Conservation (phyloP, 2,888 invertebrate genomes). For the Philonicus albiceps region DNA sequence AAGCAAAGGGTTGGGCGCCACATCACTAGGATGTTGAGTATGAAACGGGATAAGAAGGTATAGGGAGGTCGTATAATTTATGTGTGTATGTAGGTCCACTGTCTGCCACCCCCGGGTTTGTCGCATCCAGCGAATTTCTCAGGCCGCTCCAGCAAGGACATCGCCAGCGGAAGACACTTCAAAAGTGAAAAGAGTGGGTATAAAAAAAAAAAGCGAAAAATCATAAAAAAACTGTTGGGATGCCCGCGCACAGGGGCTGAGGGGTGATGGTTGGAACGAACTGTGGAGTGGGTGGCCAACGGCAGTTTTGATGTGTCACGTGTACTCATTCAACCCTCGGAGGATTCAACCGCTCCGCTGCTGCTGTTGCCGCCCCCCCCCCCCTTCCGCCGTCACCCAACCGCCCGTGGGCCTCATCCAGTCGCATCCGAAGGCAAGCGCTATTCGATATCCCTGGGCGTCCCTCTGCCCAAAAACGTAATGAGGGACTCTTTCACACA, state of each 20-base stretch:
- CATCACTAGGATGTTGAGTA: background rate
- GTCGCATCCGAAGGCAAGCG: conserved; percentile 39
- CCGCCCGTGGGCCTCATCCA: conserved; percentile 28
- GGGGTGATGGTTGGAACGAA: background rate
- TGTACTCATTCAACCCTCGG: conserved; percentile 43
- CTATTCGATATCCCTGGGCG: conserved; percentile 41
- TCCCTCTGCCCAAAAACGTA: conserved; percentile 42
- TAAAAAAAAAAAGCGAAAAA: background rate
- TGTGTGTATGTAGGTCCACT: conserved; percentile 31
- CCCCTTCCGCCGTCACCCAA: conserved; percentile 54
- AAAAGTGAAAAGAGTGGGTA: conserved; percentile 21
- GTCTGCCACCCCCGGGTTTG: conserved; percentile 25
- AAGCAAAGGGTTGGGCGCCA: background rate
- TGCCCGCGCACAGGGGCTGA: background rate
- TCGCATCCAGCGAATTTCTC: conserved; percentile 28
- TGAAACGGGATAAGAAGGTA: background rate
- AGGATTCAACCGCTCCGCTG: conserved; percentile 51
- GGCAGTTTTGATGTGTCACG: conserved; percentile 48
- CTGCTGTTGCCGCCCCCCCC: conserved; percentile 50
- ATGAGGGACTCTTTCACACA: conserved; percentile 45
- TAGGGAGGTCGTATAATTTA: conserved; percentile 3
- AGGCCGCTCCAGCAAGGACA: conserved; percentile 27
- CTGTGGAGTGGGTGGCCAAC: background rate
- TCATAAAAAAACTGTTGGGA: conserved; percentile 14
- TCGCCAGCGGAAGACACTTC: conserved; percentile 33